Percentiles rank a stretch among this genome's conserved stretches.
These are phyloP conservation scores for Streblospio benedicti DNA, from an alignment of 1,140 invertebrate species.

Conservation along the genomic window DNA sequence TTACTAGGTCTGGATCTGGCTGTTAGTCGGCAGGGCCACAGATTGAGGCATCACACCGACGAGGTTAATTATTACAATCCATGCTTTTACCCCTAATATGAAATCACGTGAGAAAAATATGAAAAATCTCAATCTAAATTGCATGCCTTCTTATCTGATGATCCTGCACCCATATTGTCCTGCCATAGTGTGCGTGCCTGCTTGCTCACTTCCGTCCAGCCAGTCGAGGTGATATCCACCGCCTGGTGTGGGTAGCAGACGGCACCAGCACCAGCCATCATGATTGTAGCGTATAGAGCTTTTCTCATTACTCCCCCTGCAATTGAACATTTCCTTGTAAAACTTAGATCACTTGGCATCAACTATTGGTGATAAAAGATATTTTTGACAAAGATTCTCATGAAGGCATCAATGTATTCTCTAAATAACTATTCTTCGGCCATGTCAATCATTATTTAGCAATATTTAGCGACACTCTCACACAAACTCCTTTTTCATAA, in stretches of 20 bases:
- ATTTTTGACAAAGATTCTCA: not conserved
- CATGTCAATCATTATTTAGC: too few species aligned
- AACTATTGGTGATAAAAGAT: too few species aligned
- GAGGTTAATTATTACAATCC: too few species aligned
- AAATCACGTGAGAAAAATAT: not conserved
- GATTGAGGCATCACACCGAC: too few species aligned
- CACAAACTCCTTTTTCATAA: too few species aligned
- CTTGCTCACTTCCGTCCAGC: conserved; percentile 18
- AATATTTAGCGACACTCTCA: too few species aligned
- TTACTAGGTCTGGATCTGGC: too few species aligned
- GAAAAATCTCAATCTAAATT: not conserved
- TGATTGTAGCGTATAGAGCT: conserved; percentile 26
- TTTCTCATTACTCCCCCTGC: conserved; percentile 30
- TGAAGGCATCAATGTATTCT: not conserved
- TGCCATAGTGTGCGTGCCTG: conserved; percentile 15
- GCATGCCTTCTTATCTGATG: not conserved
- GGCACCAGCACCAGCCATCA: conserved; percentile 24
- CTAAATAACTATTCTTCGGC: not conserved
- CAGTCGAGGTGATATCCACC: conserved; percentile 19
- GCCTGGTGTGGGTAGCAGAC: conserved; percentile 34
- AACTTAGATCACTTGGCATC: too few species aligned
- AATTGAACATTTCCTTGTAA: conserved; percentile 13
- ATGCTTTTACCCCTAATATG: not conserved
- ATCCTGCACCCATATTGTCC: not conserved
- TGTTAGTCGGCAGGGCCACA: too few species aligned